Evolutionary conservation across 2,797 vertebrate genomes (phyloP), one percentile per base, ranked within the genome.

Genomic region (Harpagifer antarcticus): DNA sequence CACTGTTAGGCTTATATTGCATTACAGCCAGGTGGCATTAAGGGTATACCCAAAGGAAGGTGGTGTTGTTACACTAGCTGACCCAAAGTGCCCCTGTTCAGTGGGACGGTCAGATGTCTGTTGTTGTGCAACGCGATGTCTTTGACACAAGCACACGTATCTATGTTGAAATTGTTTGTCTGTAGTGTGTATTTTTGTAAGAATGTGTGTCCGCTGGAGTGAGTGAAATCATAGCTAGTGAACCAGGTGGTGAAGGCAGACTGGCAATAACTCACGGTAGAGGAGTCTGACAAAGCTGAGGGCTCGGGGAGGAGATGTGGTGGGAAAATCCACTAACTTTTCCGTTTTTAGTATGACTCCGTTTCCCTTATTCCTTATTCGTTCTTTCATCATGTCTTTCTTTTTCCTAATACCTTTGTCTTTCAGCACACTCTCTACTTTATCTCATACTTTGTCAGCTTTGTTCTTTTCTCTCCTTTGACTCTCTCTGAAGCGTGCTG

Each of bases 231-330:
- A 66, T 84, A 82, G 83, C 88, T 83, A 92, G 87, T 91, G 88
- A 92, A 91, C 74, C 92, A 89, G 89, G 83, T 88, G 87, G 89
- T 86, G 83, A 85, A 90, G 60, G 82, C 86, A 91, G 87, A 88
- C 87, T 82, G 81, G 83, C 82, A 89, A 86, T 86, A 92, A 88
- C 80, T 91, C 88, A 88, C 86, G 87, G 84, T 79, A 47, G 88
- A 88, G 74, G 76, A 84, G 84, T 79, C 44, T 66, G 73, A 78
- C 66, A 52, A 58, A 85, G 88, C 81, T 76, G 73, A 86, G 72
- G 77, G 68, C 79, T 79, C 40, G 37, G 13, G 68, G 75, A 77
- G 52, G 50, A 81, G 59, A 76, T 64, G 61, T 66, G 68, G 49
- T 69, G 63, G 72, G 65, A 79, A 77, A 87, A 83, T 57, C 66